phyloP scores from a whole-genome alignment of 2,797 vertebrate species.

The Urophycis tenuis region DNA sequence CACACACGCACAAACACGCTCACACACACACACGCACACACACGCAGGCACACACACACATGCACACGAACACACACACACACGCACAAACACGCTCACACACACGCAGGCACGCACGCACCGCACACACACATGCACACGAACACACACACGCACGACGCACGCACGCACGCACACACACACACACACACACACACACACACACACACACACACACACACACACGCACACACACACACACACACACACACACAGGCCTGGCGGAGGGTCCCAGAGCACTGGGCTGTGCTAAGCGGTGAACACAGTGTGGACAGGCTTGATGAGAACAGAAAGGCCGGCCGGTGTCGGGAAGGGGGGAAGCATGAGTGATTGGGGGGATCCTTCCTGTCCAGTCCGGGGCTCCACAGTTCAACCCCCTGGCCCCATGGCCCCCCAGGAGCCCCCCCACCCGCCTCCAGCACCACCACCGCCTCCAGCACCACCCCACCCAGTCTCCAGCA shows the following conservation, averaged over 20 bases:
- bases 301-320: constrained; percentile 65
- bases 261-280: constrained; percentile 61
- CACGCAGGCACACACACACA: constrained; percentile 14
- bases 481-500: background rate
- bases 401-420: constrained; percentile 33
- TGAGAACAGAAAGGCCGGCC: constrained; percentile 61
- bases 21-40: constrained; percentile 20
- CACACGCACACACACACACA: constrained; percentile 29
- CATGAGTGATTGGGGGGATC: constrained; percentile 41
- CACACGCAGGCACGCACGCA: constrained; percentile 16
- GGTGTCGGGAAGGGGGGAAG: constrained; percentile 57
- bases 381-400: constrained; percentile 15
- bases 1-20: constrained; percentile 28
- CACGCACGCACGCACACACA: constrained; percentile 21
- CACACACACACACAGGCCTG: constrained; percentile 35
- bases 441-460: background rate
- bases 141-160: constrained; percentile 12
- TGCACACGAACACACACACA: constrained; percentile 6
- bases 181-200: constrained; percentile 14
- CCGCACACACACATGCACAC: constrained; percentile 12
- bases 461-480: background rate
- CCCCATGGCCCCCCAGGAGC: constrained; percentile 28
- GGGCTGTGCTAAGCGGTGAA: constrained; percentile 71
- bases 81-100: constrained; percentile 22
- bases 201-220: constrained; percentile 15